These are phyloP conservation scores for Patagioenas fasciata DNA, from an alignment of 2,113 vertebrate genomes.

Conservation along the genomic window DNA sequence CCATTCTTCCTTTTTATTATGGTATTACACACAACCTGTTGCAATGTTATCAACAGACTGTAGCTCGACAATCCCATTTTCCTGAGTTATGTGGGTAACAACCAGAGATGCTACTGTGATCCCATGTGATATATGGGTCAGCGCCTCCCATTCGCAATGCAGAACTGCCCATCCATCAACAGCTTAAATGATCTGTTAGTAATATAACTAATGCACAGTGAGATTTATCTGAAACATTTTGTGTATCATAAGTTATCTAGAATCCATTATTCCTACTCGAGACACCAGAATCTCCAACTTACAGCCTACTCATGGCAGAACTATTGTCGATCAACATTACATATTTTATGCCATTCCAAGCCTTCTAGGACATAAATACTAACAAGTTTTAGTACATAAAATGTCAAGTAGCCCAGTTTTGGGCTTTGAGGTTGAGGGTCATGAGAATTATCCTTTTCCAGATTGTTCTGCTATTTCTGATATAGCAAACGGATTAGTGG, in stretches of 20 bases:
- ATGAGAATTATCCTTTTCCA: not conserved
- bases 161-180: not conserved
- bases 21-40: not conserved
- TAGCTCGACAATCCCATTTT: not conserved
- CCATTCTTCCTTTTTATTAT: not conserved
- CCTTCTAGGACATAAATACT: not conserved
- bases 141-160: not conserved
- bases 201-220: accelerated
- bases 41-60: not conserved
- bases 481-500: not conserved
- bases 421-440: not conserved
- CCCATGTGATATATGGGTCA: not conserved
- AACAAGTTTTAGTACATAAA: accelerated
- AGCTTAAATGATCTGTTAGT: not conserved
- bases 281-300: not conserved
- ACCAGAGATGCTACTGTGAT: not conserved
- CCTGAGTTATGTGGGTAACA: not conserved
- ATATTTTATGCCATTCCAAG: not conserved
- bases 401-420: not conserved
- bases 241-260: not conserved
- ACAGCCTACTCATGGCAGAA: accelerated
- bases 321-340: not conserved
- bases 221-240: not conserved
- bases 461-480: not conserved
- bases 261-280: not conserved